Base-by-base conservation (phyloP, 2,888 invertebrate genomes). In the Iphiclides podalirius region DNA sequence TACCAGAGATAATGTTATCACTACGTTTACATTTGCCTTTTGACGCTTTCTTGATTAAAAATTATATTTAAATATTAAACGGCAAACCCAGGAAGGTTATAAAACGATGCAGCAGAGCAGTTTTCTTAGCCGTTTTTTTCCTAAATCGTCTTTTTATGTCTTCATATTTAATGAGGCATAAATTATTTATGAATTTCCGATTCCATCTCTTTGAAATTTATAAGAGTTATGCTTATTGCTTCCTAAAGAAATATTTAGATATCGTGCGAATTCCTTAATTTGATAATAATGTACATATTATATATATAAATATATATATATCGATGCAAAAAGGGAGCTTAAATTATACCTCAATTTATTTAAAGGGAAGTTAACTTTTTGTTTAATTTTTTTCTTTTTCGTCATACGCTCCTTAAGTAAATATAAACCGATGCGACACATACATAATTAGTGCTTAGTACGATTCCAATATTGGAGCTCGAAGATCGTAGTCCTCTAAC, bases 401-500 rank as follows among this genome's bases (percentile, higher is more conserved):
- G n/a, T n/a, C n/a, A n/a, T n/a, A n/a, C n/a, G n/a, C n/a, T n/a
- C n/a, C n/a, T n/a, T n/a, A n/a, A n/a, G n/a, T n/a, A n/a, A n/a
- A n/a, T n/a, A n/a, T n/a, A n/a, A n/a, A n/a, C n/a, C n/a, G n/a
- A n/a, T n/a, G n/a, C n/a, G n/a, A n/a, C n/a, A n/a, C n/a, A n/a
- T n/a, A 31, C 31, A 31, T 31, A 31, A 31, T 31, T 31, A 31
- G 6, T 3, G 31, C 31, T 44, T 50, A 67, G 63, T 64, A 63
- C 58, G 58, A 61, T 67, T 71, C 68, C 64, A 65, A 72, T 69
- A 54, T 64, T 63, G 67, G 67, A 60, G 56, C 53, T 54, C 64
- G 55, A 58, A 63, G 61, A 67, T 72, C 62, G 72, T 64, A 63
- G 69, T 66, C 61, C 63, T 72, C 65, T 64, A 72, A 79, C 77